Evolutionary conservation across 2,113 vertebrate species (phyloP).

Genomic region (Microcebus tavaratra): DNA sequence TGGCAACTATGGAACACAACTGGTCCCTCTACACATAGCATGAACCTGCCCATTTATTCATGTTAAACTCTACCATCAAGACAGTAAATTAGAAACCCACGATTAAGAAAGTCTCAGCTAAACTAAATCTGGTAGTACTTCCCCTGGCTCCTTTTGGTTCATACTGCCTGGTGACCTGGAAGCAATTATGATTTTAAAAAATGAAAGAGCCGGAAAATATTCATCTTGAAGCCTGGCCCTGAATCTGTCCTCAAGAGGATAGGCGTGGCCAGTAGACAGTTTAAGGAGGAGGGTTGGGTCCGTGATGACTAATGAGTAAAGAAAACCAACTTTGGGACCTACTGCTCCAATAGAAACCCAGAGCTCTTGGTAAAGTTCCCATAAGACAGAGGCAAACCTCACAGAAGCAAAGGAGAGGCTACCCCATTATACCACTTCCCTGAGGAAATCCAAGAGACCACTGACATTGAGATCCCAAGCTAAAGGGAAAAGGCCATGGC

Average conservation of each 20-base stretch:
- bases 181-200: constrained; percentile 70
- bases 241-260: constrained; percentile 56
- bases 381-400: not conserved
- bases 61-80: not conserved
- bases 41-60: not conserved
- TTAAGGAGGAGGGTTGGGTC: constrained; percentile 58
- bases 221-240: constrained; percentile 63
- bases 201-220: constrained; percentile 67
- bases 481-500: not conserved
- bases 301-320: constrained; percentile 66
- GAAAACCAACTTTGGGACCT: constrained; percentile 59
- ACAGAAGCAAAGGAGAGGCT: constrained; percentile 5
- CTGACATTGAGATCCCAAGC: not conserved
- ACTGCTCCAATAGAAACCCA: constrained; percentile 48
- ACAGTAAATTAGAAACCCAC: constrained; percentile 33
- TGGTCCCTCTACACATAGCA: no score
- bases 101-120: constrained; percentile 44
- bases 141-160: constrained; percentile 55
- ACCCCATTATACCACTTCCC: not conserved
- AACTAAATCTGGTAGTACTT: constrained; percentile 55
- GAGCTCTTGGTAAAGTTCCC: not conserved
- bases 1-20: not conserved
- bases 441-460: not conserved
- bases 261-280: constrained; percentile 60
- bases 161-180: constrained; percentile 66